A percentile compares a stretch with the other conserved stretches of the same genome.
Evolutionary conservation across 2,797 vertebrate species (phyloP).

Genomic region (Micropoecilia bifurca): DNA sequence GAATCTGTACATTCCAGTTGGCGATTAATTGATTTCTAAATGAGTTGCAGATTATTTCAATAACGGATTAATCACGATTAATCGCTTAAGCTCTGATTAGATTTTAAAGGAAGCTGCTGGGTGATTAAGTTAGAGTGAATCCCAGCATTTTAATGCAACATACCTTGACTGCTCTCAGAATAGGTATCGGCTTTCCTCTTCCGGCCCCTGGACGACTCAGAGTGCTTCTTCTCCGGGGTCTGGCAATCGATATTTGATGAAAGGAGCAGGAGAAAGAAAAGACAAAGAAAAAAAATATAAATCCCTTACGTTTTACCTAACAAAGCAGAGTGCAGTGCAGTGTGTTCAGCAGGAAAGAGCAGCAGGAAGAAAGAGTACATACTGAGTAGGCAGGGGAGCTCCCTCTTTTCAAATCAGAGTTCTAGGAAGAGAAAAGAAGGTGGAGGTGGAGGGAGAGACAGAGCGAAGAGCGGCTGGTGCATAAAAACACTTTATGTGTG

Average conservation of each 20-base stretch:
- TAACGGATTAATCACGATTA: no score
- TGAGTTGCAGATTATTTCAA: no score
- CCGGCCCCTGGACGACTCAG: conserved; percentile 93
- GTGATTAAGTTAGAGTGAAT: background rate
- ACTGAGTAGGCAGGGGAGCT: conserved; percentile 86
- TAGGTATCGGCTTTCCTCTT: conserved; percentile 98
- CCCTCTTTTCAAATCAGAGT: conserved; percentile 84
- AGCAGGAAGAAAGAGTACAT: conserved; percentile 69
- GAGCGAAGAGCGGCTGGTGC: conserved; percentile 45
- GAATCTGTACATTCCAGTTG: no score
- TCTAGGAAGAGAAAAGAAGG: conserved; percentile 63
- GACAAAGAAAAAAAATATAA: conserved; percentile 22
- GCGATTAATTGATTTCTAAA: no score
- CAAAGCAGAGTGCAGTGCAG: conserved; percentile 43
- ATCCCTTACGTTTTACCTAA: conserved; percentile 57
- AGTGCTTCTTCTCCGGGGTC: conserved; percentile 98
- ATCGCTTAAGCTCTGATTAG: background rate
- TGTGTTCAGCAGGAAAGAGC: conserved; percentile 48
- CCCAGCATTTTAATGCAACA: conserved; percentile 17
- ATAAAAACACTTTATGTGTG: conserved; percentile 13
- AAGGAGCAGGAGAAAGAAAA: conserved; percentile 5
- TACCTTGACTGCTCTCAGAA: conserved; percentile 98
- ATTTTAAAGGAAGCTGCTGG: background rate
- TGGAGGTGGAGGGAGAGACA: conserved; percentile 55
- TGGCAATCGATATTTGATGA: conserved; percentile 71